phyloP scores from a whole-genome alignment of 2,797 vertebrate species.

The Discoglossus pictus region DNA sequence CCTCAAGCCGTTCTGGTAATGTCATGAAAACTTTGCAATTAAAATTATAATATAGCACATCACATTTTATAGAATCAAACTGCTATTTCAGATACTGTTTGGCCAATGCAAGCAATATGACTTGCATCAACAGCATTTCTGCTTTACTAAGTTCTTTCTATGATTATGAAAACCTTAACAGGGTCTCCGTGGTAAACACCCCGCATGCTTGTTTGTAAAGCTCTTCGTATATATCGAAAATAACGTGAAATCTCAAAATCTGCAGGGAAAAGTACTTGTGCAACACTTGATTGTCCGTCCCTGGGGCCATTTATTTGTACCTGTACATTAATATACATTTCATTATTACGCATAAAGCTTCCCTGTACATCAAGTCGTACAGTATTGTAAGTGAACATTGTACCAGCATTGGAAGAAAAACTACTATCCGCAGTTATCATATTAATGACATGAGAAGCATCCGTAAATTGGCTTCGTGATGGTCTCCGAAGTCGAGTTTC shows the following conservation, averaged over 20 bases:
- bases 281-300: background rate
- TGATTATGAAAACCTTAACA: slow-evolving; percentile 1
- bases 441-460: slow-evolving; percentile 8
- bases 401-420: background rate
- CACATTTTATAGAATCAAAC: no score
- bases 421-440: background rate
- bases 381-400: background rate
- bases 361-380: slow-evolving; percentile 15
- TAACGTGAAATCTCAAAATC: background rate
- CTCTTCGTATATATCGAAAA: slow-evolving; percentile 5
- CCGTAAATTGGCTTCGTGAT: background rate
- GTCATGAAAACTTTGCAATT: no score
- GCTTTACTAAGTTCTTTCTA: no score
- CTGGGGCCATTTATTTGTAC: background rate
- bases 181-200: slow-evolving; percentile 3
- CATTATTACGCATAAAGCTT: background rate
- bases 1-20: no score
- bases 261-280: background rate
- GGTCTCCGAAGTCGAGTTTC: background rate
- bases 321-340: slow-evolving; percentile 1
- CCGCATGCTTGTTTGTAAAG: slow-evolving; percentile 5
- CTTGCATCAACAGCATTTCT: no score
- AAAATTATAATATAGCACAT: no score
- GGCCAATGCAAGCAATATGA: no score
- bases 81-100: no score